These are phyloP conservation scores for Heliocidaris tuberculata DNA, from an alignment of 35 echinoderm and acorn worm genomes.

Conservation along the genomic window DNA sequence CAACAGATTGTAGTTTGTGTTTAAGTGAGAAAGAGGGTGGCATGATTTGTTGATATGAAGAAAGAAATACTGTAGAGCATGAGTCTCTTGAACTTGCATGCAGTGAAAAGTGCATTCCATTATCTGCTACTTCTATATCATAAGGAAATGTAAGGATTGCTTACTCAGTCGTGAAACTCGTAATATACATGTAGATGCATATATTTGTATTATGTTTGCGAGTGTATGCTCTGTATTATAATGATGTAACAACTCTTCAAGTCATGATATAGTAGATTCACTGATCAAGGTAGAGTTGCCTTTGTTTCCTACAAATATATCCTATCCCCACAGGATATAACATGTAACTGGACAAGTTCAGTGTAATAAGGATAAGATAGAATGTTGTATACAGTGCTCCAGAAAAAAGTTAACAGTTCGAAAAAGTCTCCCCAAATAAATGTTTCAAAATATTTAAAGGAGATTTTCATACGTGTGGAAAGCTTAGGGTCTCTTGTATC, in stretches of 20 bases:
- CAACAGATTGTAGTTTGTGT: not conserved
- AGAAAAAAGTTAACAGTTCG: too few species aligned
- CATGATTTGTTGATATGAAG: not conserved
- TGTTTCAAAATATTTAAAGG: too few species aligned
- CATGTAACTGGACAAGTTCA: too few species aligned
- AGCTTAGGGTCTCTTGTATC: too few species aligned
- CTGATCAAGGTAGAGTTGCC: not conserved
- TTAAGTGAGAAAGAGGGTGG: not conserved
- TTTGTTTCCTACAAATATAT: too few species aligned
- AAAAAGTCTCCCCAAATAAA: too few species aligned
- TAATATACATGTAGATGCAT: not conserved
- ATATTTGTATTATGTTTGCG: not conserved
- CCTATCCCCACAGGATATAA: too few species aligned
- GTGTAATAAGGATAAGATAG: too few species aligned
- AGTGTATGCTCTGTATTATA: not conserved
- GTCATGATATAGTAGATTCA: not conserved
- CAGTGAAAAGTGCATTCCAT: not conserved
- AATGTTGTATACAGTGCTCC: too few species aligned
- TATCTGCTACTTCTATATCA: not conserved
- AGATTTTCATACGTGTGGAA: too few species aligned
- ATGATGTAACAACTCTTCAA: not conserved
- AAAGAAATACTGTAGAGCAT: not conserved
- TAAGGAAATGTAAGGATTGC: too few species aligned
- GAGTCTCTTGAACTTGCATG: not conserved
- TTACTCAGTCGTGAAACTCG: too few species aligned